Evolutionary conservation across 1,140 invertebrate species (phyloP).

Genomic region (Scylla paramamosain): DNA sequence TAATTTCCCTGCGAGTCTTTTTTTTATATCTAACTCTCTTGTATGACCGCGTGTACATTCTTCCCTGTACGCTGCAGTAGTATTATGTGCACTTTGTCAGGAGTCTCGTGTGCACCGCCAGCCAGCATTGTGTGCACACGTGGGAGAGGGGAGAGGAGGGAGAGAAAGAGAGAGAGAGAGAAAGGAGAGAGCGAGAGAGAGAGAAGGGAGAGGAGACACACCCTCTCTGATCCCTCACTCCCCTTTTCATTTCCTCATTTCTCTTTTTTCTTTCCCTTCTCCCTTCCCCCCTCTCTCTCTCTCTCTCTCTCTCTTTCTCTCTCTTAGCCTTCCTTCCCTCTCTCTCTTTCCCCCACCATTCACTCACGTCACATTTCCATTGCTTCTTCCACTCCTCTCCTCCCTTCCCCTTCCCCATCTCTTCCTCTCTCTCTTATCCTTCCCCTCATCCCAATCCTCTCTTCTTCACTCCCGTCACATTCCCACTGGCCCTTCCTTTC

Average conservation of each 20-base stretch:
- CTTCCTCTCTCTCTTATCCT: not conserved
- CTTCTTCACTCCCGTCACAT: not conserved
- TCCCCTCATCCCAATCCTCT: not conserved
- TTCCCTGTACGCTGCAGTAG: not conserved
- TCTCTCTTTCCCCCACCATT: not conserved
- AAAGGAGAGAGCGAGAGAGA: not conserved
- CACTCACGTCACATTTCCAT: not conserved
- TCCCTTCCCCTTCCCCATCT: not conserved
- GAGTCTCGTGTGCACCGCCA: not conserved
- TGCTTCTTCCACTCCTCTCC: not conserved
- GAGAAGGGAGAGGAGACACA: not conserved
- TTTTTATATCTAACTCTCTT: too few relatives aligned
- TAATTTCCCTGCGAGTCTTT: too few relatives aligned
- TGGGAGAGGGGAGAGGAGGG: not conserved
- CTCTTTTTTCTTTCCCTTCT: not conserved
- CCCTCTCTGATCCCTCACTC: not conserved
- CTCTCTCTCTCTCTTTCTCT: not conserved
- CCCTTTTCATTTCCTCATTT: not conserved
- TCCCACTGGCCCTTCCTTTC: not conserved
- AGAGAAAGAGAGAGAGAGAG: not conserved
- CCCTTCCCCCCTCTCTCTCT: not conserved
- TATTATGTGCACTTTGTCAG: too few relatives aligned
- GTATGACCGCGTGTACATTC: not conserved
- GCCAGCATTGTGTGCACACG: not conserved
- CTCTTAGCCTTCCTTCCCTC: not conserved